Conservation (phyloP, 2,888 invertebrate genomes). For the Stenolophus ochropezus region DNA sequence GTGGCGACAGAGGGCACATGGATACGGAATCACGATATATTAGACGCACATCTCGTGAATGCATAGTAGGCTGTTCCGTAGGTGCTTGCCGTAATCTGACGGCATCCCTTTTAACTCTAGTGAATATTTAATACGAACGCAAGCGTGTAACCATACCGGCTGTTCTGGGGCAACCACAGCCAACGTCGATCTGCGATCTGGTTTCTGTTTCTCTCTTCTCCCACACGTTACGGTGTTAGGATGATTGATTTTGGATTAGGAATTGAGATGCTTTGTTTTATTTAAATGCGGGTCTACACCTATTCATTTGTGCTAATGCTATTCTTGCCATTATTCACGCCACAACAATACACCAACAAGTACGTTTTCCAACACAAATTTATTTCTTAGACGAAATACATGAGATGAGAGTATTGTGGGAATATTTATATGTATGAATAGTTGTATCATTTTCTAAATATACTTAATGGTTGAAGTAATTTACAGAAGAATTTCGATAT, state of each 20-base stretch:
- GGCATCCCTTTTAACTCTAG: constrained; percentile 72
- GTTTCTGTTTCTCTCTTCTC: not conserved
- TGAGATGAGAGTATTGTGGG: too few species aligned
- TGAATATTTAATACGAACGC: constrained; percentile 71
- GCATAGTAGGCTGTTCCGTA: constrained; percentile 45
- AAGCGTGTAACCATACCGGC: constrained; percentile 56
- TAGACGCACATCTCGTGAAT: constrained; percentile 53
- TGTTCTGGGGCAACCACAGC: constrained; percentile 39
- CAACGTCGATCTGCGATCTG: not conserved
- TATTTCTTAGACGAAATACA: too few species aligned
- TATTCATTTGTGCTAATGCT: not conserved
- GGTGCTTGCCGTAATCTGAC: constrained; percentile 68
- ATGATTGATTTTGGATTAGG: constrained; percentile 46
- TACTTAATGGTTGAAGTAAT: too few species aligned
- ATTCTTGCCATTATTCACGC: not conserved
- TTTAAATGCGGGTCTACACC: constrained; percentile 10
- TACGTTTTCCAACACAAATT: too few species aligned
- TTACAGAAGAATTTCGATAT: too few species aligned
- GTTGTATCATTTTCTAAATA: too few species aligned
- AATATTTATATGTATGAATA: too few species aligned
- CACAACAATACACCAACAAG: not conserved
- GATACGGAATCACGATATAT: constrained; percentile 54
- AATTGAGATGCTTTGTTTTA: constrained; percentile 44
- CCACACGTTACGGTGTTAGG: not conserved
- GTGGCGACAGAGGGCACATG: constrained; percentile 9